A percentile compares a stretch with the other conserved stretches of the same genome.
Conservation (phyloP, 1,140 invertebrate genomes). For the Daktulosphaira vitifoliae region DNA sequence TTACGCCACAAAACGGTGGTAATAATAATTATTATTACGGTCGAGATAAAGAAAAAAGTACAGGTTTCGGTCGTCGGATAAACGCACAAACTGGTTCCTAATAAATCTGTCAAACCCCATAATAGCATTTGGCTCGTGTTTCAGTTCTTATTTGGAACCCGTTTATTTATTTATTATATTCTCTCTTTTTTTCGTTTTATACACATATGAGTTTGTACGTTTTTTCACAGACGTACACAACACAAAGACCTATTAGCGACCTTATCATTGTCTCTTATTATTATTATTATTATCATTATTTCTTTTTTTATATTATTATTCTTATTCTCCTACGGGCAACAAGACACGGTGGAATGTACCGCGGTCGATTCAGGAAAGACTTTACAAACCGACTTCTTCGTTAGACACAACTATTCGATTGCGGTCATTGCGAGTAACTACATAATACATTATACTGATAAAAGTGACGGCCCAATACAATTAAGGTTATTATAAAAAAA, state of each 20-base stretch:
- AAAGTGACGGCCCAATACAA: too few relatives aligned
- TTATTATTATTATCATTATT: conserved; percentile 20
- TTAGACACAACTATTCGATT: too few relatives aligned
- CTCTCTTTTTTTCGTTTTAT: not conserved
- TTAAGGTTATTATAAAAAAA: too few relatives aligned
- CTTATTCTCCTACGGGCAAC: conserved; percentile 1
- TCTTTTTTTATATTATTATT: not conserved
- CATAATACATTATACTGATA: too few relatives aligned
- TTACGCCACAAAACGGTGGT: conserved; percentile 22
- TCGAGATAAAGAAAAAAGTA: not conserved
- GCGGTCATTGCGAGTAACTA: too few relatives aligned
- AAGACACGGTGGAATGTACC: conserved; percentile 16
- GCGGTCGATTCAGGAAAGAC: not conserved
- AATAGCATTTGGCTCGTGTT: conserved; percentile 28
- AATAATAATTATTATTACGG: conserved; percentile 3
- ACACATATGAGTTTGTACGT: not conserved
- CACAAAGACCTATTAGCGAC: conserved; percentile 33
- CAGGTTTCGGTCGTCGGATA: conserved; percentile 28
- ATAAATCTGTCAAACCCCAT: conserved; percentile 32
- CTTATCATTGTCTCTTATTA: conserved; percentile 10
- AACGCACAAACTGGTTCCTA: conserved; percentile 28
- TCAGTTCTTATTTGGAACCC: conserved; percentile 31
- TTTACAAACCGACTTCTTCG: conserved; percentile 20
- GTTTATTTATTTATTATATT: conserved; percentile 32
- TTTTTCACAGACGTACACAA: conserved; percentile 25